phyloP scores from a whole-genome alignment of 2,888 invertebrate genomes.

The Perizoma flavofasciatum region DNA sequence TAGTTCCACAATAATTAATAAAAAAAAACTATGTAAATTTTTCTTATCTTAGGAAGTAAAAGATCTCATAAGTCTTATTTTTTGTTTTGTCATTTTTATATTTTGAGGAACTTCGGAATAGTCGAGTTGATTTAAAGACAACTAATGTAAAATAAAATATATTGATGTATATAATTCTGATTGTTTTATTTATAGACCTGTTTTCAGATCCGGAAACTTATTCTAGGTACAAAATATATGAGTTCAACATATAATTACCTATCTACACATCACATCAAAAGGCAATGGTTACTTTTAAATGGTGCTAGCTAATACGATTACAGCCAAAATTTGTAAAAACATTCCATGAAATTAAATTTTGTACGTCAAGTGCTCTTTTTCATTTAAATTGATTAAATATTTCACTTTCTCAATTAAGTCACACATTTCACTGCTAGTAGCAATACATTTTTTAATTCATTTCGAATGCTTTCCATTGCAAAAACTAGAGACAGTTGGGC shows the following conservation, averaged over 20 bases:
- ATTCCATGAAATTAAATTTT: too few species aligned
- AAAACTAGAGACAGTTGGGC: too few species aligned
- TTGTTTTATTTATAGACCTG: constrained; percentile 52
- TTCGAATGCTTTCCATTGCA: too few species aligned
- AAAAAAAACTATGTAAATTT: constrained; percentile 72
- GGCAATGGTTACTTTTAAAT: constrained; percentile 1
- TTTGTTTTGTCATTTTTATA: constrained; percentile 84
- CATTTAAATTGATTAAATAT: too few species aligned
- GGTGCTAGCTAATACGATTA: too few species aligned
- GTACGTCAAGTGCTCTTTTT: too few species aligned
- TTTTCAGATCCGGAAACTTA: constrained; percentile 22
- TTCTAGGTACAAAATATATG: constrained; percentile 23
- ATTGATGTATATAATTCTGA: constrained; percentile 78
- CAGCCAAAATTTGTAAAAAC: too few species aligned
- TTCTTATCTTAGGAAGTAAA: constrained; percentile 83
- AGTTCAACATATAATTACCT: constrained; percentile 24
- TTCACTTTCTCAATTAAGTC: too few species aligned
- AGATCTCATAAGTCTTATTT: constrained; percentile 84
- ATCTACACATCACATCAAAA: constrained; percentile 13
- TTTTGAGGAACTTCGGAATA: constrained; percentile 82
- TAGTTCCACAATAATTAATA: constrained; percentile 79
- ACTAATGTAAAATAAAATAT: constrained; percentile 84
- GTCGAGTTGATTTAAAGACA: constrained; percentile 84
- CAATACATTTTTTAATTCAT: too few species aligned
- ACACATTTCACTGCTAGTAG: too few species aligned